phyloP scores from a whole-genome alignment of 2,797 vertebrate species.

The Lutra lutra region DNA sequence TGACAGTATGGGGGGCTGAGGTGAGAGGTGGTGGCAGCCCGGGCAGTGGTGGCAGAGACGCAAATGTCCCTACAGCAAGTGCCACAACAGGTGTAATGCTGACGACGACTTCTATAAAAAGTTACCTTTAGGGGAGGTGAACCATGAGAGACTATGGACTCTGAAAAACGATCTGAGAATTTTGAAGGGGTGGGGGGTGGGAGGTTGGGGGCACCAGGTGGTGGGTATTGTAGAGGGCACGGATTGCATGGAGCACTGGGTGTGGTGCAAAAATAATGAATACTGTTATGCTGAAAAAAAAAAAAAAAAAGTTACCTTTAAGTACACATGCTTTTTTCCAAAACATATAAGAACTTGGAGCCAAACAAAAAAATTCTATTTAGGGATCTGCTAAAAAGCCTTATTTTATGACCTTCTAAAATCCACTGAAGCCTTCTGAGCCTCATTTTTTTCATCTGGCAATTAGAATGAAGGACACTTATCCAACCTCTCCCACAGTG shows the following conservation, averaged over 20 bases:
- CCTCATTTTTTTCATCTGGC: neutral
- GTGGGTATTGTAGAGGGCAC: no score
- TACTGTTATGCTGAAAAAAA: no score
- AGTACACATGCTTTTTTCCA: no score
- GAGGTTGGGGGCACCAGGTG: no score
- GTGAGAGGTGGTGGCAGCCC: no score
- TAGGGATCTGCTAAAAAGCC: neutral
- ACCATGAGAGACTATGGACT: no score
- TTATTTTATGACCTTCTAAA: neutral
- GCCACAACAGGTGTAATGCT: rapidly evolving
- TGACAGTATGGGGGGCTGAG: rapidly evolving
- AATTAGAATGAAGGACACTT: neutral
- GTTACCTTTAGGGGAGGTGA: no score
- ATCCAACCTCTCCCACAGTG: neutral
- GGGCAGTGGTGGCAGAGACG: neutral
- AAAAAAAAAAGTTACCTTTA: no score
- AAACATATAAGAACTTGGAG: neutral
- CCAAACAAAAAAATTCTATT: neutral
- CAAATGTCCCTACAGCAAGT: neutral
- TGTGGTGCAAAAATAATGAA: no score
- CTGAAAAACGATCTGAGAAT: no score
- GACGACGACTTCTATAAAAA: neutral
- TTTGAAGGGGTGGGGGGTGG: no score
- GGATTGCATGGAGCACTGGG: no score
- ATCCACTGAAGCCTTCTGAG: neutral